Evolutionary conservation across 1,140 invertebrate genomes (phyloP).

Genomic region (Penaeus indicus): DNA sequence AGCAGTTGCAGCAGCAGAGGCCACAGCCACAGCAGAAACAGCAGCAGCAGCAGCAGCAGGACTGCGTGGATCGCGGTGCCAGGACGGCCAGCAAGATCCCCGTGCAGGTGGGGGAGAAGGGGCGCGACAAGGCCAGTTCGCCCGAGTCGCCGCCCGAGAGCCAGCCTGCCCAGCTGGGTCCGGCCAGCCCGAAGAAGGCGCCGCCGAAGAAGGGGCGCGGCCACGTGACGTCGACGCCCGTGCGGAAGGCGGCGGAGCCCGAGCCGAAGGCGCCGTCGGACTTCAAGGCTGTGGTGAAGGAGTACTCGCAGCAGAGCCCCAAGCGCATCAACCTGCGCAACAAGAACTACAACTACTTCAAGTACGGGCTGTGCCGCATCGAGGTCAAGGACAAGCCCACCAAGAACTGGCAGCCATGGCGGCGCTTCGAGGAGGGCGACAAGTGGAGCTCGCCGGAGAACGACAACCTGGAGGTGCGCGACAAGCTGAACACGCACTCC

Average conservation of each 20-base stretch:
- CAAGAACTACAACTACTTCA: conserved; percentile 49
- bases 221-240: conserved; percentile 15
- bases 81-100: conserved; percentile 39
- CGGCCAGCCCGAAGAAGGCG: conserved; percentile 19
- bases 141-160: conserved; percentile 17
- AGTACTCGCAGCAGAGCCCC: conserved; percentile 55
- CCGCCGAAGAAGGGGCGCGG: not conserved
- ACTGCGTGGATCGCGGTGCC: not conserved
- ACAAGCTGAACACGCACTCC: conserved; percentile 48
- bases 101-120: conserved; percentile 43
- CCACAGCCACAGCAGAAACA: not conserved
- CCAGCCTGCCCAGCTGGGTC: too few species aligned
- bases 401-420: conserved; percentile 34
- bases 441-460: conserved; percentile 39
- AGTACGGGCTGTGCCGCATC: conserved; percentile 51
- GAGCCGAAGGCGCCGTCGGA: conserved; percentile 31
- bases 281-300: conserved; percentile 44
- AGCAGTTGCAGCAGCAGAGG: conserved; percentile 22
- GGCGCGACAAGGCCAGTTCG: conserved; percentile 39
- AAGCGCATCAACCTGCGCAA: conserved; percentile 49
- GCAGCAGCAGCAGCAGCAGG: not conserved
- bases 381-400: conserved; percentile 58
- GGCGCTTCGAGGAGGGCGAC: conserved; percentile 27
- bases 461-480: not conserved
- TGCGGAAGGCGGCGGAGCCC: conserved; percentile 40